Conservation (phyloP, 1,140 invertebrate species). For the Sipha flava region DNA sequence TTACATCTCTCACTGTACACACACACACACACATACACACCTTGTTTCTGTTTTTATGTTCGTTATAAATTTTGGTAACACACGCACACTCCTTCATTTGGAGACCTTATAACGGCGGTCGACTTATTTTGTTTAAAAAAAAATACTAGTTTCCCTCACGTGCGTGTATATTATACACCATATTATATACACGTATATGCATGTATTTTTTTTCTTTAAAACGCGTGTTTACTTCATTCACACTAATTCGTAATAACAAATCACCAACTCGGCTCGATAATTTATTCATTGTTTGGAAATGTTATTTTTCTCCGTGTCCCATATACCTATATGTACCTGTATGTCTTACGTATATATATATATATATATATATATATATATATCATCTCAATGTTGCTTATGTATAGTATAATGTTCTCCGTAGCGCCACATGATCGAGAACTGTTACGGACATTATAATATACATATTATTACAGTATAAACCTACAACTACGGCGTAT, state of each 20-base stretch:
- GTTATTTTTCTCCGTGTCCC: too few species aligned
- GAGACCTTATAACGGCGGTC: neutral
- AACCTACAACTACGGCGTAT: too few species aligned
- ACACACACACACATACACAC: neutral
- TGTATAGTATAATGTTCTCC: too few species aligned
- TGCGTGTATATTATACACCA: neutral
- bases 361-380: too few species aligned
- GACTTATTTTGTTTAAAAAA: neutral
- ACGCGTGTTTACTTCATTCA: neutral
- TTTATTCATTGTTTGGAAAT: neutral
- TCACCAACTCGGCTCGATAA: neutral
- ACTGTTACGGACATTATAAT: too few species aligned
- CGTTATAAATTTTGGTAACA: slow-evolving; percentile 21
- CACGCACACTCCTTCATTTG: neutral
- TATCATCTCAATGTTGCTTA: too few species aligned
- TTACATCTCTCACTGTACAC: neutral
- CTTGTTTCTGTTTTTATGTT: slow-evolving; percentile 20
- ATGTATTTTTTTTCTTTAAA: neutral
- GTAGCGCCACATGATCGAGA: too few species aligned
- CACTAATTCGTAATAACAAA: neutral
- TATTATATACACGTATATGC: too few species aligned
- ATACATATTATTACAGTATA: too few species aligned
- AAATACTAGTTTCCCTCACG: neutral
- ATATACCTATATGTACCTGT: too few species aligned
- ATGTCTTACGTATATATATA: too few species aligned